phyloP scores from a whole-genome alignment of 2,888 invertebrate species.

The Acronicta leporina region DNA sequence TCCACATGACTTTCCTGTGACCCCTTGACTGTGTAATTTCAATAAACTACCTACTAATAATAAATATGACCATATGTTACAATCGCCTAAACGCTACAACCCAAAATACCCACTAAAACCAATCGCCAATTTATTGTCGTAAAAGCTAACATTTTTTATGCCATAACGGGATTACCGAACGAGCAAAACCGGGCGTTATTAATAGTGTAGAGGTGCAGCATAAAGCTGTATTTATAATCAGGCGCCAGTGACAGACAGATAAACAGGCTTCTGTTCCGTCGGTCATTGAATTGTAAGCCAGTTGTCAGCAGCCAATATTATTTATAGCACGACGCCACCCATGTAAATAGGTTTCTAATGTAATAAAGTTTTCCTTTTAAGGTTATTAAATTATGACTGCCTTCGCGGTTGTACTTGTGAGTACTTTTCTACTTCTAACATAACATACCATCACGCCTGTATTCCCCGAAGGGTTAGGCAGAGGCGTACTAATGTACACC shows the following conservation, averaged over 20 bases:
- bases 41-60: too few species aligned
- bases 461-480: too few species aligned
- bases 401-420: slow-evolving; percentile 13
- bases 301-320: slow-evolving; percentile 44
- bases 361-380: slow-evolving; percentile 47
- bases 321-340: slow-evolving; percentile 39
- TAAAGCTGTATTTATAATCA: slow-evolving; percentile 47
- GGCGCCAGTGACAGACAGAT: slow-evolving; percentile 61
- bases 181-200: slow-evolving; percentile 40
- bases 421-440: too few species aligned
- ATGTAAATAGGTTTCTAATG: slow-evolving; percentile 48
- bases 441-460: too few species aligned
- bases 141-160: slow-evolving; percentile 31
- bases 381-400: slow-evolving; percentile 19
- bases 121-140: slow-evolving; percentile 33
- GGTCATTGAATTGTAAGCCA: slow-evolving; percentile 55
- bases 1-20: too few species aligned
- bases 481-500: too few species aligned
- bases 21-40: too few species aligned
- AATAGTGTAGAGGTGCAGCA: slow-evolving; percentile 32
- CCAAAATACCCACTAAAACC: slow-evolving; percentile 20
- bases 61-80: too few species aligned
- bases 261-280: slow-evolving; percentile 53
- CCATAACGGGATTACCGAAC: slow-evolving; percentile 35
- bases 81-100: background rate